phyloP scores from a whole-genome alignment of 2,113 vertebrate species.

The Osmerus mordax region DNA sequence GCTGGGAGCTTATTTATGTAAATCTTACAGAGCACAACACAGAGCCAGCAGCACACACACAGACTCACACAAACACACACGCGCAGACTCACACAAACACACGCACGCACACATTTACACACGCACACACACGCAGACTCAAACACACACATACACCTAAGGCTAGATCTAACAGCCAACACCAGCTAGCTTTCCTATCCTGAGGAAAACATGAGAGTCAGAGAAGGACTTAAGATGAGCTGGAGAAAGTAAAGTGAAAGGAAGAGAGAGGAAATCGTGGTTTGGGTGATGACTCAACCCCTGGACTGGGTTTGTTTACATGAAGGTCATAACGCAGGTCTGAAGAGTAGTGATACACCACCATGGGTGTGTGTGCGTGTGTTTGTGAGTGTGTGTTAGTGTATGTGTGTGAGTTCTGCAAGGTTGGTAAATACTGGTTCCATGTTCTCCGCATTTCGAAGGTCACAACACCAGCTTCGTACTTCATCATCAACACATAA shows the following conservation, averaged over 20 bases:
- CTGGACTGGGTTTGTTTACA: neutral
- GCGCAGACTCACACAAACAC: neutral
- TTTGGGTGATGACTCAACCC: neutral
- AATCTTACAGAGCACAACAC: constrained; percentile 88
- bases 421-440: no score
- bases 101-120: no score
- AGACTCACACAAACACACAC: neutral
- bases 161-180: constrained; percentile 87
- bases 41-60: constrained; percentile 77
- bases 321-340: neutral
- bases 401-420: no score
- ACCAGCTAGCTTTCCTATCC: constrained; percentile 69
- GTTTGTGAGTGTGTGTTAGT: no score
- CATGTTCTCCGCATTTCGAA: no score
- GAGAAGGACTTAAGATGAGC: constrained; percentile 32
- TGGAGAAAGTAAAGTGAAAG: constrained; percentile 17
- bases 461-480: no score
- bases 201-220: constrained; percentile 43
- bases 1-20: constrained; percentile 98
- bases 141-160: constrained; percentile 58
- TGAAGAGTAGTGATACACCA: neutral
- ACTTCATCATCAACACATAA: neutral
- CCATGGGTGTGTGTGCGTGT: no score
- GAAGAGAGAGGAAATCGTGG: neutral
- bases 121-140: constrained; percentile 54